Percentiles rank a stretch among this genome's conserved stretches.
Evolutionary conservation across 2,113 vertebrate genomes (phyloP).

Genomic region (Atlantisia rogersi): DNA sequence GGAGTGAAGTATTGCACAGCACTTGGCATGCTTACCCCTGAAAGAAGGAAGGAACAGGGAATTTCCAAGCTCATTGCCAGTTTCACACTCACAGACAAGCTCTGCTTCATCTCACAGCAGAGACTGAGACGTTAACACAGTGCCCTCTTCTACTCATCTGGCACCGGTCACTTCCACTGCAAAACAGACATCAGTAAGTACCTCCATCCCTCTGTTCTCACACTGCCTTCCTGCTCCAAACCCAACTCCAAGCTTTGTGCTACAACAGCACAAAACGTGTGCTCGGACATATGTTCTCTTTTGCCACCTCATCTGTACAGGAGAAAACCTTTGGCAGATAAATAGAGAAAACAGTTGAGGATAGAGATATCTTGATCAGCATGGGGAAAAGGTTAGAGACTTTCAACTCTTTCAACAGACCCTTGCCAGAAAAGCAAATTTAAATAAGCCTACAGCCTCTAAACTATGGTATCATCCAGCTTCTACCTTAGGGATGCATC

Average conservation of each 20-base stretch:
- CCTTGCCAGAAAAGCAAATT: not conserved
- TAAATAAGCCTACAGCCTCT: not conserved
- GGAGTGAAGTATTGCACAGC: not conserved
- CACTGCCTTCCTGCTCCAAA: not conserved
- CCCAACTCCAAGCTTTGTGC: not conserved
- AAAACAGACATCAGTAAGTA: not conserved
- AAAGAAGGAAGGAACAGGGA: not conserved
- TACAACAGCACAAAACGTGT: not conserved
- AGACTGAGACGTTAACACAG: not conserved
- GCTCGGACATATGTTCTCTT: not conserved
- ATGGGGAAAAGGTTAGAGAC: not conserved
- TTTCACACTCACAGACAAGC: not conserved
- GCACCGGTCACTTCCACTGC: accelerated
- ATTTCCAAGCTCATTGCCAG: not conserved
- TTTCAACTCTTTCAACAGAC: not conserved
- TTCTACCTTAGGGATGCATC: not conserved
- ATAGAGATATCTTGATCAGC: not conserved
- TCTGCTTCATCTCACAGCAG: not conserved
- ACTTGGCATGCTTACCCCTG: accelerated
- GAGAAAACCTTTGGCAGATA: not conserved
- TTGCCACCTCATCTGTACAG: not conserved
- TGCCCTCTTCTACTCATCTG: not conserved
- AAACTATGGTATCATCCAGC: not conserved
- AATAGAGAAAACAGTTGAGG: not conserved
- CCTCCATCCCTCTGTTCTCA: not conserved